Conservation (phyloP, 2,888 invertebrate genomes). For the Carabus problematicus region DNA sequence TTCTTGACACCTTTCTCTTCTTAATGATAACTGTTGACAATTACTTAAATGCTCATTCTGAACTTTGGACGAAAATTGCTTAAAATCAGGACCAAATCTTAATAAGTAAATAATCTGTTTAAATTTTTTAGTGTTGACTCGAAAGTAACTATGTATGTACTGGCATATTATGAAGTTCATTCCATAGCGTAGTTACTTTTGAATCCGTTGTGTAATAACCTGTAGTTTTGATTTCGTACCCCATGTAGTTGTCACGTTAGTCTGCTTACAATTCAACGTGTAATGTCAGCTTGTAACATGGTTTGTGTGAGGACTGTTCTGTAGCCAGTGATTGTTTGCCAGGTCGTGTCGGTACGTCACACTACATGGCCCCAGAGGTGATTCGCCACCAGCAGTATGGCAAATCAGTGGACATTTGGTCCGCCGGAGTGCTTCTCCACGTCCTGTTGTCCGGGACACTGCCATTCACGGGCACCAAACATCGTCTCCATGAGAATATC, state of each 20-base stretch:
- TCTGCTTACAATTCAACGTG: neutral
- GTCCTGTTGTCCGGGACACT: conserved; percentile 92
- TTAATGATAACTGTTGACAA: too few species aligned
- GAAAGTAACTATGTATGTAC: too few species aligned
- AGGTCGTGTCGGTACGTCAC: conserved; percentile 95
- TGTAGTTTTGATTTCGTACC: neutral
- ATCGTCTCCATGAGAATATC: conserved; percentile 91
- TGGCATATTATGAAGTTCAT: too few species aligned
- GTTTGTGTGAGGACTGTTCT: conserved; percentile 39
- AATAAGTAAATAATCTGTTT: too few species aligned
- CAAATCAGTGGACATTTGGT: conserved; percentile 98
- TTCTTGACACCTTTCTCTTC: too few species aligned
- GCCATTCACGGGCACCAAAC: conserved; percentile 94
- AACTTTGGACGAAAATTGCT: too few species aligned
- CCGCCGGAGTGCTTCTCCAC: conserved; percentile 93
- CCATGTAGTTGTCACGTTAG: neutral
- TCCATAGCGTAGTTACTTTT: too few species aligned
- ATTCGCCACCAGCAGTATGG: conserved; percentile 89
- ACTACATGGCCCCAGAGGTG: conserved; percentile 99
- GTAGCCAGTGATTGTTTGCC: conserved; percentile 46
- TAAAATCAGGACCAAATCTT: too few species aligned
- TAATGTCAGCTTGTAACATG: too few species aligned
- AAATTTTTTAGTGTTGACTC: too few species aligned
- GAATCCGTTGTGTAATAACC: too few species aligned
- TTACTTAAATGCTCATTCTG: too few species aligned